Percentiles rank a stretch among this genome's conserved stretches.
phyloP scores from a whole-genome alignment of 2,797 vertebrate genomes.

The Scarus forsteni region DNA sequence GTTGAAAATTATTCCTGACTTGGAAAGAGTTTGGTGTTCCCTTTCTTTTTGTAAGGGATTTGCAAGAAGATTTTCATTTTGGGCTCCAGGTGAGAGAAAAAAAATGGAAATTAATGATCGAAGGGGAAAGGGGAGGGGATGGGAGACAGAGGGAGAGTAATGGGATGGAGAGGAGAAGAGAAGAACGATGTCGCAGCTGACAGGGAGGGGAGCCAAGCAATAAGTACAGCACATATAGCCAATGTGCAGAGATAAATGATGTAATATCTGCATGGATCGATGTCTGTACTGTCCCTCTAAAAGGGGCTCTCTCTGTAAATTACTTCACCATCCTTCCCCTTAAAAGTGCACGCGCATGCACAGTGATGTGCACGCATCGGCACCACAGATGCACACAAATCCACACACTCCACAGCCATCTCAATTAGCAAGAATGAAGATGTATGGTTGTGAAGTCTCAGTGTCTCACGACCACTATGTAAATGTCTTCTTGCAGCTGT shows the following conservation, averaged over 20 bases:
- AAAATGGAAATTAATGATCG: conserved; percentile 50
- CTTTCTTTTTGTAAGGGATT: conserved; percentile 45
- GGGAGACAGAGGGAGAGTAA: conserved; percentile 45
- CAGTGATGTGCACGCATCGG: conserved; percentile 27
- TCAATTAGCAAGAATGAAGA: conserved; percentile 74
- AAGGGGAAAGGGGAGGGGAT: conserved; percentile 27
- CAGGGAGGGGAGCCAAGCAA: conserved; percentile 71
- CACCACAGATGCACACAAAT: conserved; percentile 28
- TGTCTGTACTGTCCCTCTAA: conserved; percentile 71
- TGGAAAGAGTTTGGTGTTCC: conserved; percentile 46
- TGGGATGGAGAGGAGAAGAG: conserved; percentile 31
- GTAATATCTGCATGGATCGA: conserved; percentile 81
- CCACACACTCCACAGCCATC: conserved; percentile 41
- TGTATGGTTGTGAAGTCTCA: conserved; percentile 58
- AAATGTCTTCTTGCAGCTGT: conserved; percentile 76
- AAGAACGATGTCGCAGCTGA: conserved; percentile 60
- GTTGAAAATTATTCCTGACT: conserved; percentile 59
- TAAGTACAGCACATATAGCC: conserved; percentile 68
- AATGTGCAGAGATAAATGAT: conserved; percentile 77
- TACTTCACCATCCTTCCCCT: conserved; percentile 36
- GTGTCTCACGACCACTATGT: conserved; percentile 59
- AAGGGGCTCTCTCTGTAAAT: conserved; percentile 70
- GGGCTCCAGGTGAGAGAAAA: conserved; percentile 43
- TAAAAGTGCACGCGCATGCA: neutral
- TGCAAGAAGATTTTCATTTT: conserved; percentile 58